Evolutionary conservation across 2,113 vertebrate species (phyloP), one percentile per base, ranked within the genome.

Genomic region (Datnioides undecimradiatus): DNA sequence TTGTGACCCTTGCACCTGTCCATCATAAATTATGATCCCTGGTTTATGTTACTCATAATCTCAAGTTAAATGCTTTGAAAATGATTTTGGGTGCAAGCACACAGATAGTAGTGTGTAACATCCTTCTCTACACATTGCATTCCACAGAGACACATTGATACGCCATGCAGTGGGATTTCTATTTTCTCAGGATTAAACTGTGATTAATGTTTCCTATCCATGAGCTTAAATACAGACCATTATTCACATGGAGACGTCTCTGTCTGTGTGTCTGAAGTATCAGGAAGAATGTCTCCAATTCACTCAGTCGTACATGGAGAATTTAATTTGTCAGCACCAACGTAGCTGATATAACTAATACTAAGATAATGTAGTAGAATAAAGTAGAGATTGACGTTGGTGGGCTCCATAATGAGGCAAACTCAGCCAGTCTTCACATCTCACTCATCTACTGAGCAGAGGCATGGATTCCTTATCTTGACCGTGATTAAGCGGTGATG

Each of bases 1-100:
- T 90, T 91, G 86, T 90, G 90, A 90, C 92, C 90, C 82, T 84
- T 90, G 87, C 86, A 87, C 85, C 80, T 79, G 82, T 82, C 67
- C 55, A 82, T 82, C 85, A 84, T 93, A 91, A 90, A 89, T 92
- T 89, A 79, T 51, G 48, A 81, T 65, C 89, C 87, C 88, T 88
- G 83, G 79, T 87, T 88, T 84, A 79, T 90, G 79, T 90, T 91
- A 85, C 87, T 84, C 75, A 73, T 76, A 83, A 87, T 88, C 60
- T 82, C 63, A 84, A 89, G 88, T 84, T 75, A 82, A 87, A 81
- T 51, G 21, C 82, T 85, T 84, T 83, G 77, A 76, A 85, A 87
- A 76, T 66, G 2, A 82, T 87, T 87, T 62, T 46, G 55, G 52
- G 72, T 10, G 13, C 51, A 63, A 75, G 79, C 60, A 55, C 57